Percentiles rank a stretch among this genome's conserved stretches.
phyloP scores from a whole-genome alignment of 2,888 invertebrate species.

The Polymixis lichenea region DNA sequence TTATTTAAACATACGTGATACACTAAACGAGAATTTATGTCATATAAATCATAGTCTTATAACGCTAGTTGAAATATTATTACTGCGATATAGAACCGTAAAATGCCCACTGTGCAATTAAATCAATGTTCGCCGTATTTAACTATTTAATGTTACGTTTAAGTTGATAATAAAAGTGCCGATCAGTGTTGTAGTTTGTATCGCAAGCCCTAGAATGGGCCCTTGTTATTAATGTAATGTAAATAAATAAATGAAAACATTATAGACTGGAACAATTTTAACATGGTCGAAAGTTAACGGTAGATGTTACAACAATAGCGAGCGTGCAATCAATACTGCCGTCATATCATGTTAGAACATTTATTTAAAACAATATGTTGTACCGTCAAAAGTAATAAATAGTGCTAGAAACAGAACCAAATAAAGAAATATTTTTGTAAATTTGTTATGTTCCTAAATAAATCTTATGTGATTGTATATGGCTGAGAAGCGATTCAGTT shows the following conservation, averaged over 20 bases:
- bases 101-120: constrained; percentile 62
- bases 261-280: constrained; percentile 61
- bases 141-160: constrained; percentile 49
- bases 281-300: constrained; percentile 42
- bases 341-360: constrained; percentile 62
- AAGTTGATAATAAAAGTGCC: constrained; percentile 58
- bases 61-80: constrained; percentile 60
- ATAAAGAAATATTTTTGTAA: constrained; percentile 83
- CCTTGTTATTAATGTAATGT: constrained; percentile 57
- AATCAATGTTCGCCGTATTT: constrained; percentile 54
- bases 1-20: constrained; percentile 47
- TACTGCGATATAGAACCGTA: constrained; percentile 36
- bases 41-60: constrained; percentile 46
- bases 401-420: constrained; percentile 79
- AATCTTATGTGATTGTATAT: constrained; percentile 69
- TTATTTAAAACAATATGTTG: constrained; percentile 54
- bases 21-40: constrained; percentile 51
- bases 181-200: constrained; percentile 57
- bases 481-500: constrained; percentile 67
- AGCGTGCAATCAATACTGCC: constrained; percentile 46
- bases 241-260: constrained; percentile 59
- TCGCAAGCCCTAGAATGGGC: constrained; percentile 38
- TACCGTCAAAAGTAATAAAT: constrained; percentile 64
- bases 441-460: constrained; percentile 82
- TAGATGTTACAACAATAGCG: constrained; percentile 45